These are phyloP conservation scores for Astreopora myriophthalma DNA, from an alignment of 64 coral and sea anemone genomes.

Conservation along the genomic window DNA sequence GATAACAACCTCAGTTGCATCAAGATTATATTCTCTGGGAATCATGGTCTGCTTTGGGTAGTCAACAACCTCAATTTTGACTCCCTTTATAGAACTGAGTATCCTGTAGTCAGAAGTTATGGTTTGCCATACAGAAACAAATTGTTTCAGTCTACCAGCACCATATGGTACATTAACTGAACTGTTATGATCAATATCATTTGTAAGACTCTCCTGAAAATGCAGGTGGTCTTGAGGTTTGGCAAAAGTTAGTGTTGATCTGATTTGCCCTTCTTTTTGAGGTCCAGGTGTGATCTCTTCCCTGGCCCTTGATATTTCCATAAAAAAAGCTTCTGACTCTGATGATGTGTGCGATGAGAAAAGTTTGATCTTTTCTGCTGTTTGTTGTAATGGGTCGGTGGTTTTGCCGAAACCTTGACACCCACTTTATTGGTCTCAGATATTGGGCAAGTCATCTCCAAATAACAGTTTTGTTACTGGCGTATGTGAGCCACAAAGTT, in stretches of 20 bases:
- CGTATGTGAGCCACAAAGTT: slow-evolving; percentile 13
- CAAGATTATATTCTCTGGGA: slow-evolving; percentile 13
- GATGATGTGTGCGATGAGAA: not conserved
- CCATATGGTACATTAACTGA: slow-evolving; percentile 1
- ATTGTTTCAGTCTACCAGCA: slow-evolving; percentile 68
- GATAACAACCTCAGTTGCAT: slow-evolving; percentile 29
- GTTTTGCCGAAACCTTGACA: slow-evolving; percentile 13
- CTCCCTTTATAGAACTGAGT: slow-evolving; percentile 20
- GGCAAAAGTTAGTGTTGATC: too few relatives aligned
- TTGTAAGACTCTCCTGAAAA: too few relatives aligned
- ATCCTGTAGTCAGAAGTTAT: slow-evolving; percentile 63
- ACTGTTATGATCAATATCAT: too few relatives aligned
- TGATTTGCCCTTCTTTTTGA: too few relatives aligned
- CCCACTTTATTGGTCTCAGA: slow-evolving; percentile 64
- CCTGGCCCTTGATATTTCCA: too few relatives aligned
- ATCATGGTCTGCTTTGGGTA: slow-evolving; percentile 42
- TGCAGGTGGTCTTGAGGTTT: too few relatives aligned
- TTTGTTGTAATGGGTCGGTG: not conserved
- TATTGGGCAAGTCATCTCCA: slow-evolving; percentile 62
- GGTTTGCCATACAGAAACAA: slow-evolving; percentile 38
- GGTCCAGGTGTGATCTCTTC: too few relatives aligned
- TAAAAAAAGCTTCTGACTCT: too few relatives aligned
- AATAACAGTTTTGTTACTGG: slow-evolving; percentile 44
- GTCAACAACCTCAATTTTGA: slow-evolving; percentile 66
- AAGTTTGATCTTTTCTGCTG: not conserved